A percentile compares a stretch with the other conserved stretches of the same genome.
Evolutionary conservation across 2,797 vertebrate genomes (phyloP).

Genomic region (Malurus splendens): DNA sequence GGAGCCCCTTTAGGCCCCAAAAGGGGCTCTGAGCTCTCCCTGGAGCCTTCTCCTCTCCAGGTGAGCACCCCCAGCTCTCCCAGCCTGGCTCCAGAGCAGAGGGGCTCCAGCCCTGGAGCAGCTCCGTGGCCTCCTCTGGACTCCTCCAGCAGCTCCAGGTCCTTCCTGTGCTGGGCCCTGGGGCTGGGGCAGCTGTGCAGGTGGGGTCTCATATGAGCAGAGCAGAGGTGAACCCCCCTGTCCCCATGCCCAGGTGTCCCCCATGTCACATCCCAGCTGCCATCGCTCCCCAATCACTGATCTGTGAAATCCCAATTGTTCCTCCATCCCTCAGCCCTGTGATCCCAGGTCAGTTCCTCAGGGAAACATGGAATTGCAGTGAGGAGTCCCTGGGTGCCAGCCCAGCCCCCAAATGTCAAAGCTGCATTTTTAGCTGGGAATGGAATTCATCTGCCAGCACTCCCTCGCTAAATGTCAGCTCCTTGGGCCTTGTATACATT

Average conservation of each 20-base stretch:
- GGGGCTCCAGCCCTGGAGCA: background rate
- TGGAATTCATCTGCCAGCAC: slow-evolving; percentile 52
- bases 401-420: slow-evolving; percentile 32
- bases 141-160: background rate
- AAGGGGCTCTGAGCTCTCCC: background rate
- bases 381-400: background rate
- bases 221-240: background rate
- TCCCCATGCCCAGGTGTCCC: background rate
- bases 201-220: background rate
- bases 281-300: background rate
- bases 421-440: slow-evolving; percentile 37
- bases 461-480: slow-evolving; percentile 54
- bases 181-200: background rate
- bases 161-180: background rate
- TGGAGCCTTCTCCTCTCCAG: background rate
- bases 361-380: background rate
- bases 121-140: rapidly evolving
- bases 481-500: slow-evolving; percentile 37
- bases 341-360: background rate
- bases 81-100: background rate
- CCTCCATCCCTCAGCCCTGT: background rate
- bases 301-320: background rate
- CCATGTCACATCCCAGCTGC: background rate
- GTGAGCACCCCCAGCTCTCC: background rate
- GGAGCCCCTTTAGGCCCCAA: background rate